Base-by-base conservation (phyloP, 2,888 invertebrate genomes). In the Mystacides longicornis region DNA sequence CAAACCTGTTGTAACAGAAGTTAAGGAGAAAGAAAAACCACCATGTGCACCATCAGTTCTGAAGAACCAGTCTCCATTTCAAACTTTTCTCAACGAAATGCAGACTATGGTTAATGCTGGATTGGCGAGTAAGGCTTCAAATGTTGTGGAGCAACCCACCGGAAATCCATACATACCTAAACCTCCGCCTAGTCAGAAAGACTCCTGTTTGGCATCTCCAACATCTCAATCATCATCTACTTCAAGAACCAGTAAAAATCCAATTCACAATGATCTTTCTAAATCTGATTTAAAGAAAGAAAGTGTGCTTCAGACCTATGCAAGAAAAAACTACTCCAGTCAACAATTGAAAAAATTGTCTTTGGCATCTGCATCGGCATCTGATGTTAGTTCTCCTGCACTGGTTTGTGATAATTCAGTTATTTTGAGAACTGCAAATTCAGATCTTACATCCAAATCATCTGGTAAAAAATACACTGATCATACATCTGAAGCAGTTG, bases 291-390 rank as follows among this genome's bases (percentile, higher is more conserved):
- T 11, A 4, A 7, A 43, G 42, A 27, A 54, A 23, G 46, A 37
- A 16, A 14, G n/a, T 14, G 49, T 52, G n/a, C 54, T 42, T 11
- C 54, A 52, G 51, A 57, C 57, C 2, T 57, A 57, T 16, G 57
- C 57, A 18, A 57, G 57, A 52, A 57, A 57, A 43, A 57, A 55
- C 22, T 46, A 57, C 23, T 42, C 31, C 22, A 49, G 43, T 22
- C n/a, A n/a, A n/a, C 22, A 33, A 18, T 18, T 57, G 52, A 57
- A 55, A 23, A 57, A 55, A 31, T 54, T 54, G 21, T 33, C 33
- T 1, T 23, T 46, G 20, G 20, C 19, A 7, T 3, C 20, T 45
- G n/a, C 21, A 14, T 31, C 31, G 7, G 31, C 31, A 9, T 9
- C 7, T 31, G 31, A 45, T 33, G n/a, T n/a, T n/a, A 47, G 50